Base-by-base conservation (phyloP, 2,113 vertebrate species). In the Gavialis gangeticus region DNA sequence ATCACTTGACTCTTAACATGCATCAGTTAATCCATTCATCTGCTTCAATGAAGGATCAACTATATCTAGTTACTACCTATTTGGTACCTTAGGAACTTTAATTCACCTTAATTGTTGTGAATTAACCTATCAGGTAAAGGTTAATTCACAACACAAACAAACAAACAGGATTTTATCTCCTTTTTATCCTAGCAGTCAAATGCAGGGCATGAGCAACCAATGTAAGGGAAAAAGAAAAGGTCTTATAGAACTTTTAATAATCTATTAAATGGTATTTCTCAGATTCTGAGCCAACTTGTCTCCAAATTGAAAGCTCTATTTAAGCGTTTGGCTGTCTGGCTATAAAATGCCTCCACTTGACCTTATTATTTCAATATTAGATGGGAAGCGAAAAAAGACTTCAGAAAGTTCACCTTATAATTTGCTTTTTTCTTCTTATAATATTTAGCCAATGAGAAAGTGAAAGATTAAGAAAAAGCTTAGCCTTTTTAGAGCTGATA, bases 391-490 rank as follows among this genome's bases (percentile, higher is more conserved):
- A 73, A 37, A 73, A 34, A 79, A 27, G 27, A 16, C 55, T 19
- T 28, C 56, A 63, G 18, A 56, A 27, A 25, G 4, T 37, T 59
- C 59, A 12, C n/a, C 13, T 28, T 28, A 71, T 60, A 7, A 66
- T 24, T 19, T 16, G n/a, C 3, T 14, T 85, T 79, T 73, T 19
- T 1, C 21, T 18, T 12, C 55, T 54, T 60, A 30, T 60, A 62
- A 84, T 81, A 56, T 59, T 46, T 58, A 85, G 80, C 71, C 19
- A 19, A 6, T 10, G 57, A 16, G 66, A 67, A 87, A 21, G 79
- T 0, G 3, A 76, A 66, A 28, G 27, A 1, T 25, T 55, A 76
- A 46, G 30, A 34, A 30, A 59, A 83, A 56, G 16, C 1, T 6
- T 17, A 46, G 22, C 67, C 79, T 80, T 24, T 71, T 16, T 12